phyloP scores from a whole-genome alignment of 2,888 invertebrate species.

The Aporophyla nigra region DNA sequence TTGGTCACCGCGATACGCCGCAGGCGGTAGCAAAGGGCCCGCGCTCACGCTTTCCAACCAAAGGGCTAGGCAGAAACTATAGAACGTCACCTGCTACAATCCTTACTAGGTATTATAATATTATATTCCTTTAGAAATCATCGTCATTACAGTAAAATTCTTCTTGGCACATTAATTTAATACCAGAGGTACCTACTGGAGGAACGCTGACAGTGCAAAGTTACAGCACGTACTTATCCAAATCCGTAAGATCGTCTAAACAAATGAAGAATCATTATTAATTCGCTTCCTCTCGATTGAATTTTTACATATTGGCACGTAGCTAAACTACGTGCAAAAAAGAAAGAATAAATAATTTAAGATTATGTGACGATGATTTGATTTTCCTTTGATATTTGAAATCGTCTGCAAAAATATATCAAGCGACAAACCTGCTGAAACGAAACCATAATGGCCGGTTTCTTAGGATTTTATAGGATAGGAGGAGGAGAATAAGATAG shows the following conservation, averaged over 20 bases:
- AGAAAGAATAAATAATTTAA: background rate
- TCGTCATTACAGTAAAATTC: background rate
- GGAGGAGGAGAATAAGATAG: too few species aligned
- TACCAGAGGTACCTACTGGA: background rate
- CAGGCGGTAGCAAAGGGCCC: too few species aligned
- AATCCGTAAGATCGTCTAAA: constrained; percentile 7
- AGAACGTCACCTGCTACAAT: background rate
- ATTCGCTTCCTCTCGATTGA: constrained; percentile 5
- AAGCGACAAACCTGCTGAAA: constrained; percentile 14
- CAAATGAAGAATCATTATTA: background rate
- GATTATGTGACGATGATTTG: background rate
- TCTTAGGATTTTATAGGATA: background rate
- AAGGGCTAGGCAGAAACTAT: background rate
- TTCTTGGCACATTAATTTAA: background rate
- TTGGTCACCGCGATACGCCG: too few species aligned
- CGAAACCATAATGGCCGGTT: background rate
- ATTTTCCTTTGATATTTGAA: background rate
- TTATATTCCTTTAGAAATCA: background rate
- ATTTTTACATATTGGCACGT: constrained; percentile 23
- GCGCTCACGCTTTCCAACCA: too few species aligned
- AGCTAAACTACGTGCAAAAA: constrained; percentile 22
- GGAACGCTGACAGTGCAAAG: background rate
- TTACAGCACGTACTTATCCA: background rate
- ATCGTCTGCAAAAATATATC: background rate
- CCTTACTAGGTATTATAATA: too few species aligned